These are phyloP conservation scores for Trypoxylon attenuatum DNA, from an alignment of 2,888 invertebrate species.

Conservation along the genomic window DNA sequence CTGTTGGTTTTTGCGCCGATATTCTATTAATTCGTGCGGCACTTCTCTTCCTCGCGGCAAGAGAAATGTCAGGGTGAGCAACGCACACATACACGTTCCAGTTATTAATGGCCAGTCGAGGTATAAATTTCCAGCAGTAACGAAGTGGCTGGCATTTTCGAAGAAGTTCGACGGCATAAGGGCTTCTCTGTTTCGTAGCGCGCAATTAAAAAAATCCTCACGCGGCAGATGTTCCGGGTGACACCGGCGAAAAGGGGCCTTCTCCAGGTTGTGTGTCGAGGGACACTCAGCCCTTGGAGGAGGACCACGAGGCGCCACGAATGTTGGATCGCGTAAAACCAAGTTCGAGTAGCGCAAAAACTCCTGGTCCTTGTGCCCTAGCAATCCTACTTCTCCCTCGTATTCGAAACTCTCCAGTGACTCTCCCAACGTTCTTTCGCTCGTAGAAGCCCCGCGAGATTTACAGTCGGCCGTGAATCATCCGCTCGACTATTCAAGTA, in stretches of 20 bases:
- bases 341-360: neutral
- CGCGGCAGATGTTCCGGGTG: constrained; percentile 57
- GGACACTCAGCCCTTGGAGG: constrained; percentile 44
- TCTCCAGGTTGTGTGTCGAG: constrained; percentile 41
- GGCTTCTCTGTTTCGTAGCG: constrained; percentile 37
- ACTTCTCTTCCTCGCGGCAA: neutral
- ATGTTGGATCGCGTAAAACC: neutral
- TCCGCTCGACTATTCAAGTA: too few relatives aligned
- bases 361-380: too few relatives aligned
- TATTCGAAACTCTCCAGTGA: too few relatives aligned
- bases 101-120: constrained; percentile 29
- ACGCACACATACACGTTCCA: neutral
- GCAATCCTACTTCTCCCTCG: too few relatives aligned
- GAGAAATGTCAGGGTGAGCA: neutral
- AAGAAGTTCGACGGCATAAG: constrained; percentile 31
- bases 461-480: too few relatives aligned
- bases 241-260: constrained; percentile 19
- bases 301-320: neutral
- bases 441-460: too few relatives aligned
- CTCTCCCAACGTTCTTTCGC: too few relatives aligned
- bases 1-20: too few relatives aligned
- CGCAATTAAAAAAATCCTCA: constrained; percentile 41
- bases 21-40: neutral
- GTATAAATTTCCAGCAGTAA: constrained; percentile 43
- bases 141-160: constrained; percentile 41